Base-by-base conservation (phyloP, 35 echinoderm and acorn worm species). In the Apostichopus californicus region DNA sequence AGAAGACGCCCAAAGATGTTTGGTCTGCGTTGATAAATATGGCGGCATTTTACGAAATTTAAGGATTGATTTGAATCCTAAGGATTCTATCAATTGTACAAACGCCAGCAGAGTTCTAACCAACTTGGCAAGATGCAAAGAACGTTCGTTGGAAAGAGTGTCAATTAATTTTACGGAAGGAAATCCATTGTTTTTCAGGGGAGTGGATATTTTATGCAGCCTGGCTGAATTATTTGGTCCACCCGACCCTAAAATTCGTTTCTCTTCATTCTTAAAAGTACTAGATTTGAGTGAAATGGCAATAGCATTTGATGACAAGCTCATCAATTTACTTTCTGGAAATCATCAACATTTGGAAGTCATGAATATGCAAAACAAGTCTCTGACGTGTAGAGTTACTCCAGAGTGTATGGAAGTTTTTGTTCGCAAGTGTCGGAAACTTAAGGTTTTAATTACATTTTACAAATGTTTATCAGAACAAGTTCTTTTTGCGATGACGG, bases 191-290 rank as follows among this genome's bases (percentile, higher is more conserved):
- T 98, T 98, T 92, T 98, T 98, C 80, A 93, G 92, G 54, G 97
- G 97, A 26, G 6, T 64, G 5, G 95, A 92, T 26, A 94, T 99
- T 85, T 80, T 99, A 14, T 89, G 83, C 80, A 92, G 91, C 68
- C 93, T 99, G 8, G 97, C 93, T 17, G 91, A 95, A 88, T 92
- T 99, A 24, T 99, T 99, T 86, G 97, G 97, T 10, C 97, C 97
- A 5, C 93, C 95, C 8, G 93, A 93, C 77, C 97, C 95, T 14
- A 55, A 88, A 9, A 91, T 87, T 8, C 78, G 75, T 15, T 61
- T 96, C 61, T 34, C 86, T 14, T 18, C 58, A 24, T 94, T 88
- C 15, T 90, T 99, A 64, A 87, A 83, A 58, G 88, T 91, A 57
- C 79, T 99, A 1, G 89, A 95, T 92, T 75, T 99, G 18, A 94